These are phyloP conservation scores for Peromyscus melanophrys DNA, from an alignment of 2,797 vertebrate species.

Conservation along the genomic window DNA sequence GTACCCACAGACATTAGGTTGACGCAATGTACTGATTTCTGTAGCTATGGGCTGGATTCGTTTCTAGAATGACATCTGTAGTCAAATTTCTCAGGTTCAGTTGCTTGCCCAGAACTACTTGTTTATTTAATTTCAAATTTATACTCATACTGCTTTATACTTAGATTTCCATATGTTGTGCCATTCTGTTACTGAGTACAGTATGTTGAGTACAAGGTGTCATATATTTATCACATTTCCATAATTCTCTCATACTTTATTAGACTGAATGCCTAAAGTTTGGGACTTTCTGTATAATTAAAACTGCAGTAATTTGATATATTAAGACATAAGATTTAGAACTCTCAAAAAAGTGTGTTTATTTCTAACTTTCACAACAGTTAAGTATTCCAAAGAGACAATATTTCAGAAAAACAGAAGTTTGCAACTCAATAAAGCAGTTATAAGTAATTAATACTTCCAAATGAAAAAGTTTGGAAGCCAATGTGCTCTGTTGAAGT, in stretches of 20 bases:
- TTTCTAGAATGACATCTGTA: conserved; percentile 82
- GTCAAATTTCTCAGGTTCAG: conserved; percentile 81
- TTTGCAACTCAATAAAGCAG: not conserved
- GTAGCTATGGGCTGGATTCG: conserved; percentile 47
- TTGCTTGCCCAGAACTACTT: conserved; percentile 84
- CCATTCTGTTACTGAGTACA: conserved; percentile 80
- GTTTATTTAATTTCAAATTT: conserved; percentile 85
- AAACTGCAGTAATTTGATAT: conserved; percentile 21
- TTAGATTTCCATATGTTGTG: conserved; percentile 85
- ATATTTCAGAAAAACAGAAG: not conserved
- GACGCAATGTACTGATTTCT: conserved; percentile 2
- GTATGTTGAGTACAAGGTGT: conserved; percentile 82
- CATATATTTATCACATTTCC: conserved; percentile 82
- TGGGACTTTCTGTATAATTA: conserved; percentile 40
- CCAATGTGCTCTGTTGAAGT: not conserved
- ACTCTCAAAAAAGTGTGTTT: not conserved
- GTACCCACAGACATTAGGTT: not conserved
- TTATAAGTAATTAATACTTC: conserved; percentile 27
- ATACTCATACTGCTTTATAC: conserved; percentile 82
- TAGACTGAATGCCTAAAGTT: conserved; percentile 62
- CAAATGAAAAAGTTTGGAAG: not conserved
- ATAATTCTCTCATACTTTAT: conserved; percentile 76
- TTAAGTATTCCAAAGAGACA: not conserved
- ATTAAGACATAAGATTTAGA: conserved; percentile 43
- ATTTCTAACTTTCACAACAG: conserved; percentile 48